Conservation (phyloP, 2,888 invertebrate genomes). For the Amblyteles armatorius region DNA sequence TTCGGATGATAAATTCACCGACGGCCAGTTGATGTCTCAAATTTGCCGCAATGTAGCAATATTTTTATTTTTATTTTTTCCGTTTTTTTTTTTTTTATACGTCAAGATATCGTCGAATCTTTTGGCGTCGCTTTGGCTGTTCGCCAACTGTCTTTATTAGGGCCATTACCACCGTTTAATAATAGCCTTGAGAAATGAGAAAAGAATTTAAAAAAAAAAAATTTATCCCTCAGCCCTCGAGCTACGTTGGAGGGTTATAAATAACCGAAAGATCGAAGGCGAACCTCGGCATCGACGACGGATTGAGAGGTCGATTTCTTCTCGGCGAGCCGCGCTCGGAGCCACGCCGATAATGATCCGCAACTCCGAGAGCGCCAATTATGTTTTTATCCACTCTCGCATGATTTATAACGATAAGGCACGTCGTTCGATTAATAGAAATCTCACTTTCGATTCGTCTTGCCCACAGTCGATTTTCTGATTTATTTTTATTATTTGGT, state of each 20-base stretch:
- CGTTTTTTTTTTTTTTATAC: background rate
- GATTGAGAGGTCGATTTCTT: slow-evolving; percentile 34
- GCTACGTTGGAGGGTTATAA: slow-evolving; percentile 27
- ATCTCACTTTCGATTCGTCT: background rate
- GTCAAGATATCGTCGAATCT: background rate
- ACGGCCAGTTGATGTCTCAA: slow-evolving; percentile 1
- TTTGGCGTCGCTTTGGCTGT: slow-evolving; percentile 7
- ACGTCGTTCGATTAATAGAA: background rate
- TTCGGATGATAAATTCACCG: slow-evolving; percentile 26
- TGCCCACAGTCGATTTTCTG: background rate
- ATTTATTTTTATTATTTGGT: background rate
- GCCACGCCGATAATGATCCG: background rate
- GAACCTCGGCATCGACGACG: background rate
- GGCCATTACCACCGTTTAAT: slow-evolving; percentile 51
- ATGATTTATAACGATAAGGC: background rate
- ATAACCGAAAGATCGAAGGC: slow-evolving; percentile 40
- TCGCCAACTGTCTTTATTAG: slow-evolving; percentile 35
- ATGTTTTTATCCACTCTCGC: slow-evolving; percentile 2
- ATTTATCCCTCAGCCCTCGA: background rate
- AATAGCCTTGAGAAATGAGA: slow-evolving; percentile 10
- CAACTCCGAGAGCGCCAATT: slow-evolving; percentile 12
- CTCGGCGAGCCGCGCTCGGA: slow-evolving; percentile 22
- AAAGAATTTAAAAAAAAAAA: background rate
- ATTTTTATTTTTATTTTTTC: background rate
- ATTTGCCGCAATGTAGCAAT: background rate